Percentiles rank a stretch among this genome's conserved stretches.
Evolutionary conservation across 2,113 vertebrate species (phyloP).

Genomic region (Hippocampus barbouri): DNA sequence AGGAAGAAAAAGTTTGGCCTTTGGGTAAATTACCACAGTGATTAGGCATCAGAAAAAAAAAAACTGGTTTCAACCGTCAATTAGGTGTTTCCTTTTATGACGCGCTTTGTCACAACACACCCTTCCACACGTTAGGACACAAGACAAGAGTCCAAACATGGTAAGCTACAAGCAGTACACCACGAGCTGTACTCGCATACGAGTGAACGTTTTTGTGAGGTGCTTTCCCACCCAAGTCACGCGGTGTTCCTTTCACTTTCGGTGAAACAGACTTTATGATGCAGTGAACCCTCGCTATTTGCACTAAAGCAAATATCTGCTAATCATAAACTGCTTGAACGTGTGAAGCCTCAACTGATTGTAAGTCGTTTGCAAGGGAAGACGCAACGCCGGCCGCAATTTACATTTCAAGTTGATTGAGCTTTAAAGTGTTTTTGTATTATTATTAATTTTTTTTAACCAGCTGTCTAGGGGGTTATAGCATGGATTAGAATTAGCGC

Average conservation of each 20-base stretch:
- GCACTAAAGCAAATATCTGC: no score
- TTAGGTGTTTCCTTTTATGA: constrained; percentile 20
- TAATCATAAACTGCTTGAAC: no score
- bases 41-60: neutral
- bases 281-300: no score
- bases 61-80: constrained; percentile 21
- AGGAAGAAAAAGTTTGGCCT: constrained; percentile 20
- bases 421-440: no score
- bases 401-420: no score
- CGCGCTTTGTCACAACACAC: constrained; percentile 27
- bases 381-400: no score
- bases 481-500: constrained; percentile 56
- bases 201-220: neutral
- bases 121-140: constrained; percentile 10
- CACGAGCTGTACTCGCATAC: neutral
- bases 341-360: no score
- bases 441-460: constrained; percentile 17
- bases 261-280: no score
- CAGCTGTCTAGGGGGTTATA: constrained; percentile 37
- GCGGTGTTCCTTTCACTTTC: constrained; percentile 25
- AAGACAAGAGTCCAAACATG: constrained; percentile 34
- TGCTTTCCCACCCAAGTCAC: constrained; percentile 10
- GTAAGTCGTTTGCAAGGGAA: no score
- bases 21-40: constrained; percentile 19
- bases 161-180: constrained; percentile 12